Conservation (phyloP, 2,797 vertebrate species). For the Hylomyscus alleni region DNA sequence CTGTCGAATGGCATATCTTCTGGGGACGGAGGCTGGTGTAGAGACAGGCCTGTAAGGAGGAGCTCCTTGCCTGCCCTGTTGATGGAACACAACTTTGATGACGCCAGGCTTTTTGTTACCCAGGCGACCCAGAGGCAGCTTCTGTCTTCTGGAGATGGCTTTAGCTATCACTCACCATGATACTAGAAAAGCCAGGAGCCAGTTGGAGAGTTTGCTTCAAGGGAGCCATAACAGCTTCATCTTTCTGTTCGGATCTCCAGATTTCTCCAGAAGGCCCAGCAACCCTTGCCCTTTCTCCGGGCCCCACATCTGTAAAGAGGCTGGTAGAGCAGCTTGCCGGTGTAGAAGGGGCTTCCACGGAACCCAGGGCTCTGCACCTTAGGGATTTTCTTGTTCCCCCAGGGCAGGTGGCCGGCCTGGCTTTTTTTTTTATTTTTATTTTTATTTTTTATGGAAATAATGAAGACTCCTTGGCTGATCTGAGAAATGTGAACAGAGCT, state of each 20-base stretch:
- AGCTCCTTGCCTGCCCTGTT: rapidly evolving
- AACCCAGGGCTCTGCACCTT: not conserved
- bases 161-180: not conserved
- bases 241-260: not conserved
- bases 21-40: not conserved
- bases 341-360: not conserved
- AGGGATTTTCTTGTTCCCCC: not conserved
- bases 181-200: not conserved
- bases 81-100: not conserved
- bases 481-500: constrained; percentile 89
- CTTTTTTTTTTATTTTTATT: constrained; percentile 18
- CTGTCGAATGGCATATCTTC: not conserved
- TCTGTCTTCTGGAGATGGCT: not conserved
- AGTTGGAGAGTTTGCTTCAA: not conserved
- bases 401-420: constrained; percentile 10
- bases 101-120: rapidly evolving
- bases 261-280: not conserved
- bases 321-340: not conserved
- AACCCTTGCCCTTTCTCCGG: not conserved
- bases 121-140: not conserved
- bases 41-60: not conserved
- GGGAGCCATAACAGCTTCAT: not conserved
- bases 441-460: constrained; percentile 79
- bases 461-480: constrained; percentile 88
- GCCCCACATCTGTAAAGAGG: not conserved